Base-by-base conservation (phyloP, 2,113 vertebrate species). In the Xenopus borealis region DNA sequence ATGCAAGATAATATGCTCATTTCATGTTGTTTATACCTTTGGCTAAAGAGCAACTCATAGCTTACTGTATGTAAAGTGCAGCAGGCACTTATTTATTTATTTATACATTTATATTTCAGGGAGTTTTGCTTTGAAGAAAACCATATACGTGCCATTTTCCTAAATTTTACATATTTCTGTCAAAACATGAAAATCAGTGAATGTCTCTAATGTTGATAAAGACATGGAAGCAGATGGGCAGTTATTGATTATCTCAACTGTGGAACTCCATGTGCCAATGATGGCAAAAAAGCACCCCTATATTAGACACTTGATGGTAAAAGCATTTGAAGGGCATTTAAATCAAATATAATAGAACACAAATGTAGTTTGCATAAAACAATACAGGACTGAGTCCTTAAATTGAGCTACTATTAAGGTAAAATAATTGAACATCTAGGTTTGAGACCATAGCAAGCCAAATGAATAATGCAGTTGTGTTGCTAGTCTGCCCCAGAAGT, bases 181-280 rank as follows among this genome's bases (percentile, higher is more conserved):
- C 30, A 46, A 57, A 76, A 76, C 73, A 76, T 69, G 66, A 76
- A n/a, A 63, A 63, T 47, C 33, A n/a, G 19, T 10, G 18, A 44
- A 62, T 12, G 52, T 64, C 64, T 44, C 58, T 17, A 47, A 50
- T 52, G 47, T 76, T 58, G 57, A 64, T 70, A 76, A 64, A 69
- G n/a, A n/a, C 30, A 11, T 19, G 30, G 14, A 30, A 76, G 66
- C 74, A 76, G 74, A 76, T 76, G 74, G 74, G 44, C n/a, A 1
- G 50, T 58, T 64, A 76, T 76, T 70, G 74, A 76, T 76, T 76
- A 76, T 76, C 74, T 76, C 74, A 55, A 66, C 66, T 76, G 72
- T 68, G 50, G 19, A 23, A 46, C 47, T 46, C 17, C 2, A 33
- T 18, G 30, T 53, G 74, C 74, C 66, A 64, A 59, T 44, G 27